Evolutionary conservation across 2,113 vertebrate species (phyloP).

Genomic region (Sylvilagus bachmani): DNA sequence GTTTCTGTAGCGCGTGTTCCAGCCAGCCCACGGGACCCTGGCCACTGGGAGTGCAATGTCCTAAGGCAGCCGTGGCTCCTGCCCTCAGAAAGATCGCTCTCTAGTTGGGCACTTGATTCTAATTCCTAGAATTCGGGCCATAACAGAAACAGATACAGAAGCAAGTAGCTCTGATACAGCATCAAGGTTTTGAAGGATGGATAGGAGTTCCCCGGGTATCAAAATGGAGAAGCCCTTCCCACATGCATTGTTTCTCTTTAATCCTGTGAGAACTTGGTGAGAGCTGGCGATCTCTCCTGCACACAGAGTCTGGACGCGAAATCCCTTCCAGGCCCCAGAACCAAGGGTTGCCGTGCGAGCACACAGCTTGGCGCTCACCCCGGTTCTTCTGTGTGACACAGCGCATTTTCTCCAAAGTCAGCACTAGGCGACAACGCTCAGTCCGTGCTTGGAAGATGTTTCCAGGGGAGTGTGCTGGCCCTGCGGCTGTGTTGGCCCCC

Average conservation of each 20-base stretch:
- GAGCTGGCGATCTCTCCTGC: background rate
- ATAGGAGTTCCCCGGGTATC: background rate
- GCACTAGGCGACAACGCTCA: background rate
- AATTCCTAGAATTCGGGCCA: background rate
- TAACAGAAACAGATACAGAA: background rate
- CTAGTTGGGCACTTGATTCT: background rate
- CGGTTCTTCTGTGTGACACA: background rate
- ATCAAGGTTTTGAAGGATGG: background rate
- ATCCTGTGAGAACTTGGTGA: background rate
- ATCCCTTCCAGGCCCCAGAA: background rate
- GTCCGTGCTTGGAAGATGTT: background rate
- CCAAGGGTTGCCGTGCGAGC: too few relatives aligned
- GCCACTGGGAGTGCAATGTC: background rate
- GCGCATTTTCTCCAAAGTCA: background rate
- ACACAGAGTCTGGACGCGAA: background rate
- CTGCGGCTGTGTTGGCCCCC: too few relatives aligned
- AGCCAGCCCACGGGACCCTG: background rate
- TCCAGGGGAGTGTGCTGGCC: too few relatives aligned
- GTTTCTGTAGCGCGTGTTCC: too few relatives aligned
- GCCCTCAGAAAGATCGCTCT: background rate
- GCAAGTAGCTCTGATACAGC: background rate
- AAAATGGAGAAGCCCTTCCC: background rate
- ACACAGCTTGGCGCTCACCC: too few relatives aligned
- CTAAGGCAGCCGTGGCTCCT: background rate
- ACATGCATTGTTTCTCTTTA: background rate